A percentile compares a stretch with the other conserved stretches of the same genome.
Evolutionary conservation across 2,888 invertebrate genomes (phyloP).

Genomic region (Drosophila conformis): DNA sequence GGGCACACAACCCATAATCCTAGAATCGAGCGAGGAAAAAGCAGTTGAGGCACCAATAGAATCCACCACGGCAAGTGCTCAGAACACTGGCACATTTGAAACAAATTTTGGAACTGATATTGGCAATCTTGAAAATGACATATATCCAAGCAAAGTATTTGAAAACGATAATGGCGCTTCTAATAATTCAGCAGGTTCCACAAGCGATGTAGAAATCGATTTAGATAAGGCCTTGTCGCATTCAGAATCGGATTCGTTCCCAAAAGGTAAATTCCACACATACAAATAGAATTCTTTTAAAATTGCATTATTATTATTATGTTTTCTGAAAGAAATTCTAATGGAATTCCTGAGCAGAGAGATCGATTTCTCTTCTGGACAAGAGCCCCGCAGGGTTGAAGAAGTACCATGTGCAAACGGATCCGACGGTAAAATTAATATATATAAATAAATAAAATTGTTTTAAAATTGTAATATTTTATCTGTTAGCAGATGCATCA

Average conservation of each 20-base stretch:
- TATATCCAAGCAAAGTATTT: constrained; percentile 28
- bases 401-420: constrained; percentile 64
- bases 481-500: background rate
- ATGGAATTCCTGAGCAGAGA: constrained; percentile 47
- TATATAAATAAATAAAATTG: background rate
- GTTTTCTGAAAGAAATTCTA: constrained; percentile 12
- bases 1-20: constrained; percentile 53
- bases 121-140: constrained; percentile 49
- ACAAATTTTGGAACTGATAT: constrained; percentile 49
- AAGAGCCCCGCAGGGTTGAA: background rate
- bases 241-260: background rate
- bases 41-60: constrained; percentile 22
- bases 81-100: constrained; percentile 65
- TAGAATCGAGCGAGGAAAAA: constrained; percentile 33
- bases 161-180: constrained; percentile 54
- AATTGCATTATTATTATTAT: background rate
- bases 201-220: constrained; percentile 22
- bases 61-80: constrained; percentile 47
- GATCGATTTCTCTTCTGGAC: constrained; percentile 34
- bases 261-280: constrained; percentile 32
- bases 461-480: background rate
- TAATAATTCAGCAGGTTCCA: constrained; percentile 66
- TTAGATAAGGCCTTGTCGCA: constrained; percentile 24
- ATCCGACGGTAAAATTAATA: background rate
- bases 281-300: no score